These are phyloP conservation scores for Silurus lanzhouensis DNA, from an alignment of 2,797 vertebrate genomes.

Conservation along the genomic window DNA sequence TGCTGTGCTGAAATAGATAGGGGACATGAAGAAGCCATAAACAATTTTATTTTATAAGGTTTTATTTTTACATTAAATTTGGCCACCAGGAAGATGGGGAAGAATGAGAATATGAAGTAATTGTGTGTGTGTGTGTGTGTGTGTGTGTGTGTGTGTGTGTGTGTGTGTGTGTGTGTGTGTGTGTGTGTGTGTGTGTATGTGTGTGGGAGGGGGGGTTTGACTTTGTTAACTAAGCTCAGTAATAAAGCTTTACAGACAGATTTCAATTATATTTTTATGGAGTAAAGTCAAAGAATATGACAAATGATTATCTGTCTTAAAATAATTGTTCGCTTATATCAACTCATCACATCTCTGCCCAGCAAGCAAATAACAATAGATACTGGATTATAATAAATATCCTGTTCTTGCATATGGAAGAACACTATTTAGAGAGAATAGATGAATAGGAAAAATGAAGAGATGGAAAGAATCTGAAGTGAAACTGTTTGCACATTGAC, in stretches of 20 bases:
- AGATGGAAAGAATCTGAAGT: neutral
- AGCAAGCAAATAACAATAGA: neutral
- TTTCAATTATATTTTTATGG: slow-evolving; percentile 63
- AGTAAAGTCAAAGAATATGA: slow-evolving; percentile 46
- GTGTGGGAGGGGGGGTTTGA: neutral
- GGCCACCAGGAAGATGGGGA: neutral
- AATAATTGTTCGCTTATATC: slow-evolving; percentile 36
- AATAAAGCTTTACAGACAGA: slow-evolving; percentile 56
- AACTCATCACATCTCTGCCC: slow-evolving; percentile 1
- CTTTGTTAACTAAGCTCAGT: slow-evolving; percentile 41
- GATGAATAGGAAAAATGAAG: slow-evolving; percentile 24
- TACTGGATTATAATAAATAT: slow-evolving; percentile 8
- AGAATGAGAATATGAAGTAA: neutral
- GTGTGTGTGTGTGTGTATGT: no score
- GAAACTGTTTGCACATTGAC: no score
- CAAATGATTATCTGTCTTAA: slow-evolving; percentile 43
- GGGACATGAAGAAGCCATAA: neutral
- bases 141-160: neutral
- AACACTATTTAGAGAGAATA: neutral
- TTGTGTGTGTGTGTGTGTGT: neutral
- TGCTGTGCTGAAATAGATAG: slow-evolving; percentile 1
- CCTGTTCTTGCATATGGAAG: neutral
- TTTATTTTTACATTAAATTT: neutral
- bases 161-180: no score
- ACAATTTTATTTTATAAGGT: neutral